Conservation (phyloP, 2,113 vertebrate genomes). For the Melanotaenia duboulayi region DNA sequence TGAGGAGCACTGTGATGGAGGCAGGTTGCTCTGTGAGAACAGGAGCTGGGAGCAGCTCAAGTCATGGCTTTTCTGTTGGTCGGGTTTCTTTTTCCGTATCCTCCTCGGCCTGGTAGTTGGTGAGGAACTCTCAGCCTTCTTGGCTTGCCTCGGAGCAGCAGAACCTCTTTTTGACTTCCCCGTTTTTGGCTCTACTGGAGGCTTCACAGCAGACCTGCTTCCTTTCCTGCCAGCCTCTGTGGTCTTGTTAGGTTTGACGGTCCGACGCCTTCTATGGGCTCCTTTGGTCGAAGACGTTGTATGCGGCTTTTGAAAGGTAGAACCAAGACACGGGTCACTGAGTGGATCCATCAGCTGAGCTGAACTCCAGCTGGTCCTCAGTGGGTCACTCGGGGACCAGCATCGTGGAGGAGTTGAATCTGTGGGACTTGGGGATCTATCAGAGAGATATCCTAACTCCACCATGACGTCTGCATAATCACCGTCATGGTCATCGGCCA, state of each 20-base stretch:
- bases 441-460: constrained; percentile 95
- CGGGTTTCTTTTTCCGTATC: constrained; percentile 66
- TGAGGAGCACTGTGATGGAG: constrained; percentile 69
- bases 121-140: constrained; percentile 69
- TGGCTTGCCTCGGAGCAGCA: constrained; percentile 79
- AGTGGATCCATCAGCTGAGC: constrained; percentile 86
- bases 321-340: constrained; percentile 81
- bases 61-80: constrained; percentile 68
- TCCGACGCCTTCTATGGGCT: constrained; percentile 78
- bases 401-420: constrained; percentile 94
- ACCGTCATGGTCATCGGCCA: constrained; percentile 88
- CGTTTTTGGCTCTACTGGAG: constrained; percentile 77
- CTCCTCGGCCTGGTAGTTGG: constrained; percentile 47
- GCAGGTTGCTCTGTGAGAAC: constrained; percentile 73
- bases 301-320: constrained; percentile 70
- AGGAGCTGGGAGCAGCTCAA: constrained; percentile 73
- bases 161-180: constrained; percentile 70
- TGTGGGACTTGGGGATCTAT: constrained; percentile 90
- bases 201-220: constrained; percentile 75
- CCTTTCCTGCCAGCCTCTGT: constrained; percentile 79
- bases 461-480: constrained; percentile 95
- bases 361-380: constrained; percentile 83
- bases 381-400: constrained; percentile 96
- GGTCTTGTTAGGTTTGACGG: constrained; percentile 84
- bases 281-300: constrained; percentile 71